Conservation (phyloP, 2,888 invertebrate genomes). For the Drosophila diplacantha region DNA sequence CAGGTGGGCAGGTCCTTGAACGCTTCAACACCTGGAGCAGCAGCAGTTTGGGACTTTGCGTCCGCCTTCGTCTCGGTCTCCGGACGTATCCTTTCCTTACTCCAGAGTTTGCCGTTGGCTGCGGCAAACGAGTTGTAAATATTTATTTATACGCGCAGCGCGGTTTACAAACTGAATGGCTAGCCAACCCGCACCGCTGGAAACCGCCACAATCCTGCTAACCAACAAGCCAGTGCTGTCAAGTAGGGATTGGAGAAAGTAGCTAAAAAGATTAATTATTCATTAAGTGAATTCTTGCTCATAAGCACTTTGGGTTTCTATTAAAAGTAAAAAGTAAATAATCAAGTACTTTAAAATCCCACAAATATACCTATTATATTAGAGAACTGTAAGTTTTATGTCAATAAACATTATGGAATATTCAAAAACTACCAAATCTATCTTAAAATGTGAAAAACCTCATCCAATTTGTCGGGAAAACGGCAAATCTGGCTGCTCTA, state of each 20-base stretch:
- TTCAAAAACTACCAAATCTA: no score
- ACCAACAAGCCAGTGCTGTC: conserved; percentile 20
- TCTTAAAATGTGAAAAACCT: no score
- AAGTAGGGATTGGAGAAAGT: neutral
- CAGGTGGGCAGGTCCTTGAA: conserved; percentile 61
- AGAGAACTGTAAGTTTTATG: no score
- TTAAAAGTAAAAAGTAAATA: no score
- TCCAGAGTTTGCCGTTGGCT: conserved; percentile 63
- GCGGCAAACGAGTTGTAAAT: conserved; percentile 73
- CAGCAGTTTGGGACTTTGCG: conserved; percentile 15
- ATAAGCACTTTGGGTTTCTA: no score
- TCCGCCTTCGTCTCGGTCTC: conserved; percentile 14
- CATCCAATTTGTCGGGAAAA: neutral
- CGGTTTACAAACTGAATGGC: conserved; percentile 57
- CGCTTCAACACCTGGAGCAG: conserved; percentile 59
- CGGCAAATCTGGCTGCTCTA: neutral
- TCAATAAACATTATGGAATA: no score
- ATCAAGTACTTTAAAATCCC: no score
- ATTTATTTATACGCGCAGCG: conserved; percentile 70
- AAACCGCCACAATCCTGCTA: conserved; percentile 14
- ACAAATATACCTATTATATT: no score
- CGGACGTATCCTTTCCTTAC: conserved; percentile 24
- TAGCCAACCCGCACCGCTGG: conserved; percentile 23
- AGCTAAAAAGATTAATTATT: neutral
- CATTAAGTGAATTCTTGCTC: neutral